Conservation (phyloP, 2,797 vertebrate genomes). For the Ciconia nigra region DNA sequence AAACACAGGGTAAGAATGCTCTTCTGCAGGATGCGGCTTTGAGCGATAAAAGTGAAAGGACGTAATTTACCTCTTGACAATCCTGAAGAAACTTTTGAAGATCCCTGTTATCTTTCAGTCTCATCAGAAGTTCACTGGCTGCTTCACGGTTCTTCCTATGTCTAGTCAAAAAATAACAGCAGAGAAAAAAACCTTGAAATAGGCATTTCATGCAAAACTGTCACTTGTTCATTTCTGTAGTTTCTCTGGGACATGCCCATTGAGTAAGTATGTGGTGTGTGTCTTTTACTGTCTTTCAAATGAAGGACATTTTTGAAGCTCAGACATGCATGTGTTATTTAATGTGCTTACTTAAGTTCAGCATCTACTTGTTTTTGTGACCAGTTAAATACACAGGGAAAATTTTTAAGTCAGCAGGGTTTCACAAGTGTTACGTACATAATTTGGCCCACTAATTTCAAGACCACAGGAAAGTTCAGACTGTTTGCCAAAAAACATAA, state of each 20-base stretch:
- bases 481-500: not conserved
- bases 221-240: not conserved
- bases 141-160: conserved; percentile 84
- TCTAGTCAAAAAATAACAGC: conserved; percentile 44
- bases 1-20: not conserved
- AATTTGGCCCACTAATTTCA: not conserved
- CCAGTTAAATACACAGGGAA: not conserved
- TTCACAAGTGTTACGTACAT: not conserved
- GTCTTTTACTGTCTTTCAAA: not conserved
- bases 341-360: not conserved
- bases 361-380: not conserved
- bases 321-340: not conserved
- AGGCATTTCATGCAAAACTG: not conserved
- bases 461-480: not conserved
- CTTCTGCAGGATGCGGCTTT: not conserved
- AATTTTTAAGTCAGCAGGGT: not conserved
- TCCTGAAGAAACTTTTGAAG: conserved; percentile 97
- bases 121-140: conserved; percentile 90
- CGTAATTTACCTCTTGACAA: conserved; percentile 88
- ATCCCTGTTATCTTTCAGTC: conserved; percentile 95
- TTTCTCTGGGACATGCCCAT: not conserved
- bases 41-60: not conserved
- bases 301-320: not conserved
- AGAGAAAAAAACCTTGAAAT: not conserved
- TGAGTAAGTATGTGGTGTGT: not conserved